Base-by-base conservation (phyloP, 2,113 vertebrate species). In the Nesogale talazaci region DNA sequence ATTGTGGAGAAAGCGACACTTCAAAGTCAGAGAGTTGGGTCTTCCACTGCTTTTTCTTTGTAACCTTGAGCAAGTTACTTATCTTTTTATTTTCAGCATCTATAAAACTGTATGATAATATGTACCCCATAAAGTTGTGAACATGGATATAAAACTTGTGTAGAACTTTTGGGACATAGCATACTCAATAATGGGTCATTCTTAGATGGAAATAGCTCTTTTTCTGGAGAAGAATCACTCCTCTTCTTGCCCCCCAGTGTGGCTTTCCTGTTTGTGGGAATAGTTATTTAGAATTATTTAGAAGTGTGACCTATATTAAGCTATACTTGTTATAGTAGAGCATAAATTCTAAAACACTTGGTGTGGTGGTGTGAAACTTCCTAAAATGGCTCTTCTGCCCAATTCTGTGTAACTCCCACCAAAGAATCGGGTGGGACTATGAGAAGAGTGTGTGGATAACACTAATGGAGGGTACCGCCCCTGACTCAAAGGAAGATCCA, bases 1-100 rank as follows among this genome's bases (percentile, higher is more conserved):
- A 19, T 74, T 42, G 4, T 61, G 63, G 20, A 9, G 61, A 29
- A 52, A 20, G 2, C 56, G n/a, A 88, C 61, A 86, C 5, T 20
- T 38, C 52, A 16, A 25, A 92, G 74, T 84, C n/a, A 80, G 59
- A 76, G 61, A 79, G 10, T 88, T 74, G 46, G 12, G 34, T 77
- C 65, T 72, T 2, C 16, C 20, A 61, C 19, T 80, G 19, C 38
- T 16, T 70, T 76, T 77, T 27, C 20, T 75, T 75, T 59, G 15
- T 85, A 25, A 93, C 29, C 70, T 92, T 69, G n/a, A 80, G 34
- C 38, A 86, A 40, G 20, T 83, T 86, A 40, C 34, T 89, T 88
- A 85, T 59, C n/a, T n/a, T 84, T 12, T 29, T 40, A 22, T 14
- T 79, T 86, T 70, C 56, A 52, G 67, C 38, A 2, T 94, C n/a